Evolutionary conservation across 2,888 invertebrate species (phyloP).

Genomic region (Drosophila prostipennis): DNA sequence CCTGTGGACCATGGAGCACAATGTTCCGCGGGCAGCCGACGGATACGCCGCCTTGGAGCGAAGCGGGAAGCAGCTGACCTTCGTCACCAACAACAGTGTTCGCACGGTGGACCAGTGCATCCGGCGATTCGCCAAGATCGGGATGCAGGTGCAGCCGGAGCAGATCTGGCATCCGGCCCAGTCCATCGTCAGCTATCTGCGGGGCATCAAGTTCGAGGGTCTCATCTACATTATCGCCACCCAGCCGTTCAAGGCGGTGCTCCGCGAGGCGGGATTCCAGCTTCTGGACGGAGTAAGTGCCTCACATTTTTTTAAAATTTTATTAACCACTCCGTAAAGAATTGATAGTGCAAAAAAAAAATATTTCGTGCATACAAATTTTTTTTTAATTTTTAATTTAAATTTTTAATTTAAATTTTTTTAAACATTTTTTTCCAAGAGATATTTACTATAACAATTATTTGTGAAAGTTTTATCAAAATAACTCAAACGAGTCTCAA

Average conservation of each 20-base stretch:
- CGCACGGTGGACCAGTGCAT: slow-evolving; percentile 68
- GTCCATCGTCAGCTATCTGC: slow-evolving; percentile 84
- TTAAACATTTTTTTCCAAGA: too few species aligned
- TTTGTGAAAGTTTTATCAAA: too few species aligned
- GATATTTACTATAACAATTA: too few species aligned
- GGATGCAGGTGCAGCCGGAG: slow-evolving; percentile 72
- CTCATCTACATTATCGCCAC: slow-evolving; percentile 84
- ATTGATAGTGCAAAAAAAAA: too few species aligned
- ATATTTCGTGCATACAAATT: too few species aligned
- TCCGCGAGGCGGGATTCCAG: slow-evolving; percentile 84
- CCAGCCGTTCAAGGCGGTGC: slow-evolving; percentile 73
- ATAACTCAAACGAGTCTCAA: too few species aligned
- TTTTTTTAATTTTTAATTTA: too few species aligned
- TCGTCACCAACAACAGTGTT: slow-evolving; percentile 84
- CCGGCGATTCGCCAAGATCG: slow-evolving; percentile 61
- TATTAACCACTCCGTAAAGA: too few species aligned
- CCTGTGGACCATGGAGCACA: slow-evolving; percentile 80
- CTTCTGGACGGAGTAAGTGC: slow-evolving; percentile 82
- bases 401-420: too few species aligned
- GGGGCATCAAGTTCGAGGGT: slow-evolving; percentile 84
- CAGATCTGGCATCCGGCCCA: slow-evolving; percentile 83
- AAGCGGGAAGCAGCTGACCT: slow-evolving; percentile 83
- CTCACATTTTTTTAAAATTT: too few species aligned
- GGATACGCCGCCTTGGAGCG: slow-evolving; percentile 80
- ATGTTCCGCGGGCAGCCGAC: slow-evolving; percentile 79